phyloP scores from a whole-genome alignment of 2,113 vertebrate genomes.

The Edolisoma coerulescens region DNA sequence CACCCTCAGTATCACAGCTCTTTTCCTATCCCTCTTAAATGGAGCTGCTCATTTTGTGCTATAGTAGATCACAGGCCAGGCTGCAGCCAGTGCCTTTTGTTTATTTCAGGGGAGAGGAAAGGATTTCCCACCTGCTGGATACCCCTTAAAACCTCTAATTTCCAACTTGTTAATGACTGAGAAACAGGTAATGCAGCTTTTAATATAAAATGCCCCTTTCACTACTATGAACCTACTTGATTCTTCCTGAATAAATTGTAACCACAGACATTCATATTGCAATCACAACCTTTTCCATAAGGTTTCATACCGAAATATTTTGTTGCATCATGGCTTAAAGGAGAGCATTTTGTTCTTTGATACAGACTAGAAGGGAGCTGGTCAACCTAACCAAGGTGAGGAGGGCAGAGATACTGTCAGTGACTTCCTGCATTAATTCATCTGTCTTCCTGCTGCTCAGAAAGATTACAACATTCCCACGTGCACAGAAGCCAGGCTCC shows the following conservation, averaged over 20 bases:
- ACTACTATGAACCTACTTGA: not conserved
- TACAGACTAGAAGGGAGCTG: not conserved
- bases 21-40: not conserved
- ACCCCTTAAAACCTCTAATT: not conserved
- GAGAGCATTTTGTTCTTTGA: not conserved
- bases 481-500: not conserved
- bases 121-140: not conserved
- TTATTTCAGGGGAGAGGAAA: not conserved
- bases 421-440: not conserved
- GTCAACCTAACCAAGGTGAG: not conserved
- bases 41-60: not conserved
- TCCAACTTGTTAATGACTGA: not conserved
- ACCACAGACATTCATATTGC: rapidly evolving
- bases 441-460: not conserved
- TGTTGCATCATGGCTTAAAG: not conserved
- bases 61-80: not conserved
- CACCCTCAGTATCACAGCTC: not conserved
- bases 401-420: not conserved
- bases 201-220: not conserved
- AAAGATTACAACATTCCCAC: not conserved
- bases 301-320: not conserved
- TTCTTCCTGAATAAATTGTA: not conserved
- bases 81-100: not conserved
- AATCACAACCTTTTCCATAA: not conserved
- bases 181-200: not conserved